A percentile compares a stretch with the other conserved stretches of the same genome.
These are phyloP conservation scores for Perca fluviatilis DNA, from an alignment of 2,113 vertebrate genomes.

Conservation along the genomic window DNA sequence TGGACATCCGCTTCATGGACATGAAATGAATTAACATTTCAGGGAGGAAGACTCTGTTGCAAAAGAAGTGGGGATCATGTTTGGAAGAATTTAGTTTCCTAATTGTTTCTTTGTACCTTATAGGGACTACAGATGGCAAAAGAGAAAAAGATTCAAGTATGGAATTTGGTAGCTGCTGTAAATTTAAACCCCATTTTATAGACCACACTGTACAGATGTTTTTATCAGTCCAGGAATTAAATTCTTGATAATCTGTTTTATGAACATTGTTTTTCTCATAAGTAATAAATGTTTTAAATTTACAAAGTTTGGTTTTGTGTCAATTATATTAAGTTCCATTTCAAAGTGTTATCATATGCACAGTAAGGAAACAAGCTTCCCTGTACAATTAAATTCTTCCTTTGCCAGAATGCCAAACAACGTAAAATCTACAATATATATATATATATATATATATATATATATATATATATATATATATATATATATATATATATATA, in stretches of 20 bases:
- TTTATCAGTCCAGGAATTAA: slow-evolving; percentile 14
- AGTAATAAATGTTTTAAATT: slow-evolving; percentile 53
- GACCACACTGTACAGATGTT: slow-evolving; percentile 36
- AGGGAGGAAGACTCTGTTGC: background rate
- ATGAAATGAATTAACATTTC: slow-evolving; percentile 78
- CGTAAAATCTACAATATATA: no score
- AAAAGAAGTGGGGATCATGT: background rate
- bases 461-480: no score
- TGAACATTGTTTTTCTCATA: background rate
- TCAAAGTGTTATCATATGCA: no score
- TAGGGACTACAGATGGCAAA: background rate
- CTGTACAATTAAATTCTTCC: no score
- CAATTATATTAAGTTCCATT: background rate
- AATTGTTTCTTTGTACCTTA: slow-evolving; percentile 18
- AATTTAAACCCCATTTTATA: slow-evolving; percentile 30
- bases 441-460: no score
- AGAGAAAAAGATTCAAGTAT: background rate
- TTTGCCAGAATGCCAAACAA: no score
- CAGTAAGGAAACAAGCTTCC: no score
- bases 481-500: no score
- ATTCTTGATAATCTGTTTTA: slow-evolving; percentile 43
- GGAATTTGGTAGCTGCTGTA: slow-evolving; percentile 8
- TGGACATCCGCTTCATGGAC: slow-evolving; percentile 99
- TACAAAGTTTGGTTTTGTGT: background rate
- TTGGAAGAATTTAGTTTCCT: background rate